Evolutionary conservation across 2,113 vertebrate genomes (phyloP), one percentile per base, ranked within the genome.

Genomic region (Anser brachyrhynchus): DNA sequence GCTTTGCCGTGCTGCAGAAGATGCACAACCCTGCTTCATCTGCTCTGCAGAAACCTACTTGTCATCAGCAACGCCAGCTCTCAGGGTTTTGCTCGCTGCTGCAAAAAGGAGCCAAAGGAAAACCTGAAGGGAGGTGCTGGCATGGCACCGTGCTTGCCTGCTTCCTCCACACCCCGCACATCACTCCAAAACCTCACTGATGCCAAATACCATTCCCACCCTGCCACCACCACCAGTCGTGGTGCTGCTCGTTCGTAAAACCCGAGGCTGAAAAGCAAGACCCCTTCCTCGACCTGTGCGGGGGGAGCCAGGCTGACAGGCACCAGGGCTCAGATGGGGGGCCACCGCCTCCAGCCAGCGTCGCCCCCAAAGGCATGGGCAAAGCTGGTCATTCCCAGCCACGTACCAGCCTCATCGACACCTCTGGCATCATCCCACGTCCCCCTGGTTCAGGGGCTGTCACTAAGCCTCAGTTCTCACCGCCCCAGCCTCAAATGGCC

Each of bases 391-490:
- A 57, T 77, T 31, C 28, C 20, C 59, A 1, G 67, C 1, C 0
- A 25, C 0, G 0, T 37, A 8, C 1, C 25, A 5, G 78, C 66
- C 78, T 31, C 41, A 64, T 20, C 9, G 2, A 92, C 57, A 75
- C 58, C 52, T 29, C 87, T 73, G 74, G 46, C 46, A 49, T 73
- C 54, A 2, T 5, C 62, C 74, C 44, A 39, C 62, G 43, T 43
- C 31, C 74, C 78, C 44, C 44, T 3, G 22, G 29, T 43, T 33
- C 74, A 23, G 78, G 61, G 35, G 58, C 61, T 5, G 1, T 22
- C 21, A 2, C 79, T 62, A 58, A 78, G 0, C 44, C 39, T 77
- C 81, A 79, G 75, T 39, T 52, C 83, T 49, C 2, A 0, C 7
- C 41, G 43, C 49, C 52, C 41, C 88, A 62, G 51, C 11, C 43